Evolutionary conservation across 2,888 invertebrate species (phyloP).

Genomic region (Molorchus minor): DNA sequence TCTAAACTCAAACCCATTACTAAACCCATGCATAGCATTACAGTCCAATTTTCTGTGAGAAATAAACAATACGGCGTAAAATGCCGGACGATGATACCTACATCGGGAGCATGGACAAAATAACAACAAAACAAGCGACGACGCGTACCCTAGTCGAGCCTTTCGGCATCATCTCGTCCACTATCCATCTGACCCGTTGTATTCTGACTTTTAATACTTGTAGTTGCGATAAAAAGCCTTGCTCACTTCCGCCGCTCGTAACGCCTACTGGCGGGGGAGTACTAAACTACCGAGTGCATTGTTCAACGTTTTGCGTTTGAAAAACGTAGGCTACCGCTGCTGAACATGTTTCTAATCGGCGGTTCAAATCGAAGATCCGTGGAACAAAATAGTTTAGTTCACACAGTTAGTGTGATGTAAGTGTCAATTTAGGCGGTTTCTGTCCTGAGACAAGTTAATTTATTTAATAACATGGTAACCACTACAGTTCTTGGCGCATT

Average conservation of each 20-base stretch:
- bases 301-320: constrained; percentile 29
- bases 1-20: constrained; percentile 3
- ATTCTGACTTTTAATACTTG: constrained; percentile 53
- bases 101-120: constrained; percentile 28
- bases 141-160: constrained; percentile 23
- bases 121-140: constrained; percentile 36
- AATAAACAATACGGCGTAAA: constrained; percentile 23
- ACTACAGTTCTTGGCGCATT: constrained; percentile 15
- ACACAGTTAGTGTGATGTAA: constrained; percentile 1
- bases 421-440: constrained; percentile 6
- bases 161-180: constrained; percentile 28
- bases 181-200: constrained; percentile 44
- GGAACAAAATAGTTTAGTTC: background rate
- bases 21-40: constrained; percentile 20
- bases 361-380: background rate
- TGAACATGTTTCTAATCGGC: constrained; percentile 10
- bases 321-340: constrained; percentile 18
- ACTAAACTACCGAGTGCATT: constrained; percentile 42
- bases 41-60: constrained; percentile 23
- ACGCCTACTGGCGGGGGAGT: constrained; percentile 52
- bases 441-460: constrained; percentile 12
- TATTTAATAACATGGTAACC: constrained; percentile 15
- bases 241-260: constrained; percentile 54
- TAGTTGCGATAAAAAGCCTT: constrained; percentile 59
- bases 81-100: constrained; percentile 28